Base-by-base conservation (phyloP, 2,888 invertebrate genomes). In the Bhutanitis thaidina region DNA sequence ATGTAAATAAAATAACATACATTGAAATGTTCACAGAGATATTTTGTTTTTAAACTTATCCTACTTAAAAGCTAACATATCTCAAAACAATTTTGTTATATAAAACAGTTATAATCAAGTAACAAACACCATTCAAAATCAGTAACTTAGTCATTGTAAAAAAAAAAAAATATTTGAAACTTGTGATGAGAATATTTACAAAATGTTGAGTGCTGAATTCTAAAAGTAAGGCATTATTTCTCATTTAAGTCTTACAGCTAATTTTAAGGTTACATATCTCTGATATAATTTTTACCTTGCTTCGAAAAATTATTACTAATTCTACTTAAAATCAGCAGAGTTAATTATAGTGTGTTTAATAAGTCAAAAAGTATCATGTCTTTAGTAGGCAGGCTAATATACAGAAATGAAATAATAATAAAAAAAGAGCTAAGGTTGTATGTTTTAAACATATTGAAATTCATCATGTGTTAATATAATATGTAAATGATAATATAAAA, bases 31-130 rank as follows among this genome's bases (percentile, higher is more conserved):
- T 20, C 25, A 43, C 43, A 43, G 35, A 34, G 34, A 32, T 34
- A 16, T 16, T 30, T 30, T 43, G 8, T 34, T 7, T 43, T 43
- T 20, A 65, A 58, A 69, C 71, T 68, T 72, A 75, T 47, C 49
- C 62, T 68, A 73, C 63, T 62, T 69, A 69, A 32, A 46, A 20
- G 1, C 15, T 32, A 38, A 9, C 27, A 36, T 27, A 35, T 20
- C 12, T 27, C 10, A 39, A 32, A 46, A 39, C 46, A 46, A 45
- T 38, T 38, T 32, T 32, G 32, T 46, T 39, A 25, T 45, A 27
- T n/a, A 44, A 44, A 46, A 32, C 35, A 40, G 27, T 43, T 20
- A 25, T 41, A 37, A 20, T 41, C 27, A 40, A 36, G 30, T 37
- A 46, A 45, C 37, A 51, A 32, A 27, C 41, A n/a, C 20, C 32